Base-by-base conservation (phyloP, 1,140 invertebrate species). In the Drosophila melanica region DNA sequence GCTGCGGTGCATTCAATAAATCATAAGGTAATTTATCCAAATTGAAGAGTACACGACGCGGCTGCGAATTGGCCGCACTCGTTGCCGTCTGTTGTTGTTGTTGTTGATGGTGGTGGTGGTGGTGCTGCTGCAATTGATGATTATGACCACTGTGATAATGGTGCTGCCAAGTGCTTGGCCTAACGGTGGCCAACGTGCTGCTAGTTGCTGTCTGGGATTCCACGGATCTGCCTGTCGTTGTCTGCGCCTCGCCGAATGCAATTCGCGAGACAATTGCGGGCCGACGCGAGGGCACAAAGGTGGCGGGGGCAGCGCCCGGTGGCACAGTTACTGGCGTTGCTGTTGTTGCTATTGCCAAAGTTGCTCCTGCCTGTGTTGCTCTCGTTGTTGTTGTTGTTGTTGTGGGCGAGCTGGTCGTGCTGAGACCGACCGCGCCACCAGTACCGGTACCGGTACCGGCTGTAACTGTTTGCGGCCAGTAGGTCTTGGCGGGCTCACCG, bases 401-500 rank as follows among this genome's bases (percentile, higher is more conserved):
- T 45, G 59, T 66, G 20, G 55, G 66, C 37, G 48, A 48, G 35
- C 45, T 54, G 20, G 58, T 54, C 23, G 65, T 48, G n/a, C 59
- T 51, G 54, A 10, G 44, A 47, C 27, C 8, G 14, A 35, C 48
- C 11, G 20, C n/a, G 10, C 42, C 6, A 14, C 42, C 47, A 45
- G 27, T 23, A 35, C 54, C 42, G 45, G 44, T 20, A 27, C 51
- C 51, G n/a, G 14, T 20, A 10, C 53, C 53, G 35, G 53, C 5
- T 27, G 47, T 72, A 18, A 65, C 45, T n/a, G 87, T 81, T 12
- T 92, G 92, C 10, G 93, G 92, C 44, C 92, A 91, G 44, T 93
- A 93, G 3, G 93, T 84, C 64, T 92, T 93, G 0, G 93, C 90
- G 0, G 94, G 94, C 35, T 93, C 92, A 1, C 92, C 87, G 69